Conservation (phyloP, 1,140 invertebrate genomes). For the Drosophila ercepeae region DNA sequence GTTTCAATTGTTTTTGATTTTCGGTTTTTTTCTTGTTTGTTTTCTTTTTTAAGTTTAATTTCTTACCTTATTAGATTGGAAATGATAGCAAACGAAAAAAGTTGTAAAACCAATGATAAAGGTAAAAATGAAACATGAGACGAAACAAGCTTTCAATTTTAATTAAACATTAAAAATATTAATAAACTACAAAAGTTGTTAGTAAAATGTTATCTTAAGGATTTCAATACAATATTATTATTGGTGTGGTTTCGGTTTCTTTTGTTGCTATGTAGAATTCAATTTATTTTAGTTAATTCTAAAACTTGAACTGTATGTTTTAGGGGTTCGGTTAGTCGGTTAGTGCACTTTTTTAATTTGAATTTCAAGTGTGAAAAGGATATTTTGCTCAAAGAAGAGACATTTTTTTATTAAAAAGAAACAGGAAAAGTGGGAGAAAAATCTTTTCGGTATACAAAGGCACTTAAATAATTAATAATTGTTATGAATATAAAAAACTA, state of each 20-base stretch:
- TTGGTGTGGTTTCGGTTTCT: conserved; percentile 26
- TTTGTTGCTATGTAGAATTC: conserved; percentile 77
- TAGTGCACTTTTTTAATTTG: conserved; percentile 30
- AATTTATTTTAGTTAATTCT: conserved; percentile 24
- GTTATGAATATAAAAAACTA: conserved; percentile 39
- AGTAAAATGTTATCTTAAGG: conserved; percentile 17
- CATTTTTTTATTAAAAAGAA: background rate
- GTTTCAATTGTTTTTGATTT: conserved; percentile 48
- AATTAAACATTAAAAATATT: conserved; percentile 40
- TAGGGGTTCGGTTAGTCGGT: conserved; percentile 35
- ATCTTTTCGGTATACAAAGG: conserved; percentile 50
- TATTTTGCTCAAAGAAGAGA: conserved; percentile 1
- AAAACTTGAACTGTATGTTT: conserved; percentile 24
- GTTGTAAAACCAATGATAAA: conserved; percentile 41
- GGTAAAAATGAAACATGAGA: conserved; percentile 31
- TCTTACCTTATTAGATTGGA: conserved; percentile 69
- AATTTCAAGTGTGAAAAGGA: conserved; percentile 6
- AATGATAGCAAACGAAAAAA: conserved; percentile 54
- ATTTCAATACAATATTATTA: conserved; percentile 35
- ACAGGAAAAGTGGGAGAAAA: conserved; percentile 10
- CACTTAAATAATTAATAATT: conserved; percentile 69
- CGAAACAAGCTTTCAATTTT: conserved; percentile 58
- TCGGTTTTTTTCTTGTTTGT: conserved; percentile 27
- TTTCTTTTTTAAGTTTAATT: conserved; percentile 37
- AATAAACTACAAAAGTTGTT: conserved; percentile 55